Base-by-base conservation (phyloP, 2,888 invertebrate species). In the Zygaena filipendulae region DNA sequence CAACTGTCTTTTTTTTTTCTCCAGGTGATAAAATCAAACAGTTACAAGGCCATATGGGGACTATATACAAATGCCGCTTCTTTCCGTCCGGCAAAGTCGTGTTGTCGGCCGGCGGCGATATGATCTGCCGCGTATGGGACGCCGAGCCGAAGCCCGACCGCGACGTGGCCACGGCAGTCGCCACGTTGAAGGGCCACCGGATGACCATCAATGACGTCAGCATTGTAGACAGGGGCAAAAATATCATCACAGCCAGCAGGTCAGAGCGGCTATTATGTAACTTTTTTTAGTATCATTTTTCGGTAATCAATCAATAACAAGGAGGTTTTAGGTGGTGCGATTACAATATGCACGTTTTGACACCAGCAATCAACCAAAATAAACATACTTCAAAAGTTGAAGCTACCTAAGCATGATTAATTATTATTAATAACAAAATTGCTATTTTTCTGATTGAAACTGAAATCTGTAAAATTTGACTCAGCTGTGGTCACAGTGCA, bases 41-140 rank as follows among this genome's bases (percentile, higher is more conserved):
- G 32, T 51, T 89, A 27, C 69, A 80, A 40, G 89, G 88, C 1
- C 90, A 90, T 60, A 69, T 82, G 13, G 86, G 86, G 25, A 87
- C 89, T 36, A 82, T 87, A 3, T 87, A 88, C 59, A 82, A 79
- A 34, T 85, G 86, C 50, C 67, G 74, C 30, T 87, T 87, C 52
- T 90, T 90, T 45, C 90, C 89, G 13, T 89, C 88, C 9, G 88
- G 87, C 2, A 52, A 85, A 29, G 88, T 89, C 2, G 62, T 86
- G 1, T 52, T 90, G 27, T 84, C 84, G 22, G 86, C 84, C 12
- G 88, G 88, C 6, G 84, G 87, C 18, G 90, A 90, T 63, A 84
- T 87, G 46, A 81, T 82, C 21, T 62, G 87, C 21, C 84, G 85
- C 52, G 81, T 90, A 32, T 90, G 88, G 88, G 86, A 86, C 27